Base-by-base conservation (phyloP, 2,113 vertebrate species). In the Etheostoma cragini region DNA sequence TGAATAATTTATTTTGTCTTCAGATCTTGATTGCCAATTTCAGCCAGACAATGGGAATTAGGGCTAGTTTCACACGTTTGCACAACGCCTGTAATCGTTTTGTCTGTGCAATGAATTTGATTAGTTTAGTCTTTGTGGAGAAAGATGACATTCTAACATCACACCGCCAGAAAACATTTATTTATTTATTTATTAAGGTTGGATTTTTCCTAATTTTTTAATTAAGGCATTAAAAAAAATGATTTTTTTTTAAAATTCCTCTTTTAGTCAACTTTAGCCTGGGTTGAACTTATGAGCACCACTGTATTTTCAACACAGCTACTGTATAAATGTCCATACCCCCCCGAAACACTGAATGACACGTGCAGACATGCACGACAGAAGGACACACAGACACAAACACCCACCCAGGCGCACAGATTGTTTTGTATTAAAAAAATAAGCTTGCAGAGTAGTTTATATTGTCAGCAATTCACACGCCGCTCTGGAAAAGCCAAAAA, bases 61-160 rank as follows among this genome's bases (percentile, higher is more conserved):
- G 21, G 70, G 16, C 60, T 61, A 35, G 63, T 30, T 54, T 67
- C 26, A 61, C 53, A 47, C 53, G 1, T 72, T 65, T 61, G 60
- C 24, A 38, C 45, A 67, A 57, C 4, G 69, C 49, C 52, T 82
- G 67, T 17, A 67, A 61, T 66, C 11, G 72, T 74, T 72, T 38
- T 60, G 45, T 67, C 81, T n/a, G 72, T 14, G 0, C 8, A 24
- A 80, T 78, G 77, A 88, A 88, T 88, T 74, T 82, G 85, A 89
- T 89, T 76, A 86, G 86, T 67, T 50, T 8, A n/a, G 57, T 82
- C 82, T 88, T 86, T 89, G 89, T 86, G 67, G n/a, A 74, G 78
- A 62, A 74, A 75, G 80, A 83, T 86, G 78, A 91, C 89, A 88
- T 92, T 89, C 87, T 53, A 17, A 64, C 82, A 72, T 70, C 75